phyloP scores from a whole-genome alignment of 1,140 invertebrate species.

The Drosophila sproati region DNA sequence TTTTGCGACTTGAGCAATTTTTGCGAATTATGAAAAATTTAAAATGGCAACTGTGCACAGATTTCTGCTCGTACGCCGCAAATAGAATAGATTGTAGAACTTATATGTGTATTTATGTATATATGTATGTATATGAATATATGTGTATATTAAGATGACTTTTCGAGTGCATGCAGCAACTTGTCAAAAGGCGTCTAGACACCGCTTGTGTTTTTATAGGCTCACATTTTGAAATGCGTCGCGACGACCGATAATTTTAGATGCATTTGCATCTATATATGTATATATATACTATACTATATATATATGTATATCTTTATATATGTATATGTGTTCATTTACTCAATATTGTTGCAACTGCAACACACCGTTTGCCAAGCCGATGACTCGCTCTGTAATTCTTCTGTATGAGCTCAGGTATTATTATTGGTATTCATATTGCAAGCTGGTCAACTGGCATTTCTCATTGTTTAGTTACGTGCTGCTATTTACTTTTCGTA shows the following conservation, averaged over 20 bases:
- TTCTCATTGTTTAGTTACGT: constrained; percentile 27
- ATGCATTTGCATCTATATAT: constrained; percentile 61
- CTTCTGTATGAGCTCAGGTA: background rate
- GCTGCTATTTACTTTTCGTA: constrained; percentile 35
- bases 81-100: constrained; percentile 42
- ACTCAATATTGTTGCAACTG: constrained; percentile 19
- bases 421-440: constrained; percentile 10
- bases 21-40: constrained; percentile 30
- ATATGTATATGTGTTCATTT: constrained; percentile 39
- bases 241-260: constrained; percentile 72
- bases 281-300: background rate
- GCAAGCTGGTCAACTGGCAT: constrained; percentile 1
- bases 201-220: constrained; percentile 17
- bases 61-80: constrained; percentile 10
- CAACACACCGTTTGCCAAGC: constrained; percentile 2
- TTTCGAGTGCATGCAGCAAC: constrained; percentile 1
- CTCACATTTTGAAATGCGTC: constrained; percentile 58
- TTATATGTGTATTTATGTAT: background rate
- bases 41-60: background rate
- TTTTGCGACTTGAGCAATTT: constrained; percentile 20
- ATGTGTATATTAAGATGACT: constrained; percentile 21
- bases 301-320: background rate
- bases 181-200: constrained; percentile 74
- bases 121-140: background rate
- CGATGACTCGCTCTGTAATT: background rate